These are phyloP conservation scores for Clarias gariepinus DNA, from an alignment of 2,113 vertebrate genomes.

Conservation along the genomic window DNA sequence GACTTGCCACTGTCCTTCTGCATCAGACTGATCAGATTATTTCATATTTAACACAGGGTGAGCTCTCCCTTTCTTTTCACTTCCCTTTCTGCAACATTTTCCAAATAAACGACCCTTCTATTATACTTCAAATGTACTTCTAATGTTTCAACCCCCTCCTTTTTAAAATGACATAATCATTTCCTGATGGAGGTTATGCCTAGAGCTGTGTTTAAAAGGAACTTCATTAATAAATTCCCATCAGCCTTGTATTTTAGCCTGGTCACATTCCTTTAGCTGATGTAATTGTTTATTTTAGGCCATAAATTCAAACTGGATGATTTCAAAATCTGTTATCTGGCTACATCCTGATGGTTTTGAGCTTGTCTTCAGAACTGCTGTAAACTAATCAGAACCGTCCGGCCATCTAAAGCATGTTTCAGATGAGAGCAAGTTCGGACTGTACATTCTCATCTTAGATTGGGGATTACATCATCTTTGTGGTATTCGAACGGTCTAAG, in stretches of 20 bases:
- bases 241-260: conserved; percentile 12
- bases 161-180: conserved; percentile 25
- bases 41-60: not conserved
- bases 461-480: conserved; percentile 35
- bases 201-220: not conserved
- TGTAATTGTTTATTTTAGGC: conserved; percentile 15
- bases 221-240: conserved; percentile 31
- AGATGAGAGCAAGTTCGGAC: not conserved
- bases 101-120: conserved; percentile 24
- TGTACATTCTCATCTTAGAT: conserved; percentile 23
- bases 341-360: not conserved
- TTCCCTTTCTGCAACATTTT: conserved; percentile 8
- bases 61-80: not conserved
- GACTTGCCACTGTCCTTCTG: not conserved
- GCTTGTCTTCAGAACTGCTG: not conserved
- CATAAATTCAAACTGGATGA: not conserved
- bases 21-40: not conserved
- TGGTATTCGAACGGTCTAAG: conserved; percentile 41
- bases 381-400: conserved; percentile 9
- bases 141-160: not conserved
- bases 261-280: conserved; percentile 18
- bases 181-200: conserved; percentile 27
- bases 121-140: not conserved
- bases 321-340: not conserved
- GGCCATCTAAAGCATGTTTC: conserved; percentile 11